Evolutionary conservation across 2,113 vertebrate genomes (phyloP), one percentile per base, ranked within the genome.

Genomic region (Podarcis cretensis): DNA sequence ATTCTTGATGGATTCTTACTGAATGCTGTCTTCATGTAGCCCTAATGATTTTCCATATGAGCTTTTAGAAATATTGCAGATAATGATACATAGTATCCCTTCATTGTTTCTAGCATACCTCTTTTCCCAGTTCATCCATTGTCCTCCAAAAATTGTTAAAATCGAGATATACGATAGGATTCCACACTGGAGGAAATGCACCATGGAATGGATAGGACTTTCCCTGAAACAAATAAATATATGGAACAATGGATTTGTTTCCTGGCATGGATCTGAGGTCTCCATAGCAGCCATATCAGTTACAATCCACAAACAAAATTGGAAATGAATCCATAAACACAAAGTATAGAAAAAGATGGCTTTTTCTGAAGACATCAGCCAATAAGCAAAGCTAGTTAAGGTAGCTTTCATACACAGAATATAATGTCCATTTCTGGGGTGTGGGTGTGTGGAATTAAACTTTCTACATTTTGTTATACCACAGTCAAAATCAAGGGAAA

Each of bases 121-220:
- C 96, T 93, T 96, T 94, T 86, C 97, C 97, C 96, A 98, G 88
- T 71, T 96, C 92, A 95, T 98, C 96, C 92, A 98, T 66, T 27
- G 97, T 98, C 54, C 97, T 95, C 97, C 97, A 98, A 25, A 98
- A 95, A 74, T 98, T 96, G 90, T 97, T 98, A 90, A 95, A 97
- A 96, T 98, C 97, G 95, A 98, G 77, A 92, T 95, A 97, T 57
- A 96, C 91, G 0, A 98, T 92, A 20, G 97, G 97, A 91, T 98
- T 98, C 97, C 97, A 97, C 2, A 97, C 89, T 30, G 97, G 90
- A 88, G 97, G 97, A 80, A 93, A 96, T 65, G 97, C 89, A 27
- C 92, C 95, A 0, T 7, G 27, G 57, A 97, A 94, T 86, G 89
- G 54, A 9, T 80, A 89, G 71, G 94, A 95, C 93, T 95, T 97